Evolutionary conservation across 2,797 vertebrate species (phyloP), one percentile per base, ranked within the genome.

Genomic region (Arrhamphus sclerolepis): DNA sequence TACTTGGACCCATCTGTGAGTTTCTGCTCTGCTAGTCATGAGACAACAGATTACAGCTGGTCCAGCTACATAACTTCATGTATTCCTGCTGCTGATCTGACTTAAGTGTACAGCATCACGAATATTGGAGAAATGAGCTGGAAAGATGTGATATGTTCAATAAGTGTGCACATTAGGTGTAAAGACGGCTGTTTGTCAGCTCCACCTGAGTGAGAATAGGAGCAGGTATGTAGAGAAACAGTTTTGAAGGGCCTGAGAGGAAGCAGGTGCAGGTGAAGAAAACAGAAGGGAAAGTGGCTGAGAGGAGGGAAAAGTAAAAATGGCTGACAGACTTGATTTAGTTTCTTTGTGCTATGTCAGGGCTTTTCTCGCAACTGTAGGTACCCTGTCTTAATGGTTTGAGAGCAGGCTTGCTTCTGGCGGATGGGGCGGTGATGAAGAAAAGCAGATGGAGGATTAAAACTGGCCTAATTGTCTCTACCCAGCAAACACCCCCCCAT

Each of bases 361-460:
- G 82, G 69, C 20, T 87, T 89, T 87, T 80, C 62, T 22, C 65
- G 58, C 58, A 21, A 50, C 40, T 16, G 41, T 76, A 46, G 57
- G 40, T 62, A 58, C 73, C 62, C 1, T 13, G 42, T 72, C 56
- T 77, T 71, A 41, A 66, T 22, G 39, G 60, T 76, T 83, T 66
- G 62, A 54, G 78, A 60, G 61, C 60, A 63, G 65, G 53, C 52
- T 62, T 72, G 65, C 67, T 81, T 72, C 77, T 75, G 66, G 78
- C 59, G 81, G 77, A 70, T 56, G 69, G 74, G 51, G 59, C 8
- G n/a, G 46, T 16, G 43, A 61, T 56, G 17, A 49, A 78, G 78
- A 57, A 72, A 86, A 86, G 77, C 88, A 90, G 90, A 89, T 88
- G 89, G 86, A 89, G 86, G 87, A 89, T 90, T 88, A 87, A 74